These are phyloP conservation scores for Atherix ibis DNA, from an alignment of 2,888 invertebrate species.

Conservation along the genomic window DNA sequence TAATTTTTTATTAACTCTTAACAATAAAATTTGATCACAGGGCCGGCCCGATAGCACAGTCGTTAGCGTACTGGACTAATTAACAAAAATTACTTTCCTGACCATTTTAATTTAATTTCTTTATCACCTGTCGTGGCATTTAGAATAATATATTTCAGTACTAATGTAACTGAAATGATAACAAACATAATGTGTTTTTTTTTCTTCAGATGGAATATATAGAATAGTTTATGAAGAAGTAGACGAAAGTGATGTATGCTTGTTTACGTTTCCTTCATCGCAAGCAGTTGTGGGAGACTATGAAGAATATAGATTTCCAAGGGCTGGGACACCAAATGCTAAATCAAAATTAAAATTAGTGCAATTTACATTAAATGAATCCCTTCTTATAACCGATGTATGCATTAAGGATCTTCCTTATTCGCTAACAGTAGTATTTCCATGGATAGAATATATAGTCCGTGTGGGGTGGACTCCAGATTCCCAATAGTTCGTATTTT, in stretches of 20 bases:
- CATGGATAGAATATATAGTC: conserved; percentile 91
- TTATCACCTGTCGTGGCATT: too few relatives aligned
- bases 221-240: conserved; percentile 77
- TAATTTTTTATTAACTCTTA: not conserved
- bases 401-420: conserved; percentile 59
- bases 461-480: conserved; percentile 92
- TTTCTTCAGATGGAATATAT: conserved; percentile 49
- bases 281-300: conserved; percentile 62
- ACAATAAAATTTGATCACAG: too few relatives aligned
- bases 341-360: conserved; percentile 76
- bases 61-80: too few relatives aligned
- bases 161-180: too few relatives aligned
- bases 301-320: conserved; percentile 72
- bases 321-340: conserved; percentile 81
- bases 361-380: conserved; percentile 48
- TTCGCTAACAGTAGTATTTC: conserved; percentile 64
- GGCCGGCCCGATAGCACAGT: too few relatives aligned
- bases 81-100: too few relatives aligned
- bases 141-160: too few relatives aligned
- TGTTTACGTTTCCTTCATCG: conserved; percentile 76
- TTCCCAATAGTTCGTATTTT: conserved; percentile 59
- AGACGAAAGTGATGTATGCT: conserved; percentile 79
- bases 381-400: conserved; percentile 55
- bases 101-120: too few relatives aligned
- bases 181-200: not conserved